Base-by-base conservation (phyloP, 2,113 vertebrate genomes). In the Rafetus swinhoei region DNA sequence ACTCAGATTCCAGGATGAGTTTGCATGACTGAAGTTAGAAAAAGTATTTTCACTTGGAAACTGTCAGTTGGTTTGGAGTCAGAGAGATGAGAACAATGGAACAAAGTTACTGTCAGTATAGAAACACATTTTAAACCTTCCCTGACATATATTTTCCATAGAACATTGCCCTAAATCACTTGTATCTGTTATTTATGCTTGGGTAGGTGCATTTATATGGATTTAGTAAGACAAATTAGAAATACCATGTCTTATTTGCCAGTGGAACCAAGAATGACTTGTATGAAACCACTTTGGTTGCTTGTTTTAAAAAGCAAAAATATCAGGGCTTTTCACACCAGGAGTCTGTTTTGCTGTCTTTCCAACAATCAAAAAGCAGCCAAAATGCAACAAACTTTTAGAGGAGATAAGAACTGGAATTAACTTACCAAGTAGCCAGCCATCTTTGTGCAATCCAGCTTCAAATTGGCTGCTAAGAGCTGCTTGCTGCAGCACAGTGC, bases 371-470 rank as follows among this genome's bases (percentile, higher is more conserved):
- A 65, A 55, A 83, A 22, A 65, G n/a, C 77, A 83, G 59, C 18
- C 9, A 5, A 39, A 4, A 9, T 2, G 5, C 25, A 83, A 74
- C 0, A 57, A 45, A 84, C 19, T 83, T 86, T 29, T 60, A 80
- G 32, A 77, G 54, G 87, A 82, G 92, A 45, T 21, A 90, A n/a
- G 0, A 1, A 84, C n/a, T 53, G 88, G 92, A 94, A 57, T 6
- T 56, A 55, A 97, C 98, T 98, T 97, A 99, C 99, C 99, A 84
- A 99, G 98, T 55, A 99, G 97, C 99, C 99, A 99, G 82, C 99
- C 98, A 14, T 98, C 98, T 85, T 98, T 98, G 52, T 93, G 95
- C 25, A 98, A 95, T 32, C 98, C 97, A 8, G 97, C 97, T 97
- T 99, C 98, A 96, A 99, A 98, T 3, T 97, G 97, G 90, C 97